Percentiles rank a stretch among this genome's conserved stretches.
Conservation (phyloP, 2,113 vertebrate species). For the Calypte anna region DNA sequence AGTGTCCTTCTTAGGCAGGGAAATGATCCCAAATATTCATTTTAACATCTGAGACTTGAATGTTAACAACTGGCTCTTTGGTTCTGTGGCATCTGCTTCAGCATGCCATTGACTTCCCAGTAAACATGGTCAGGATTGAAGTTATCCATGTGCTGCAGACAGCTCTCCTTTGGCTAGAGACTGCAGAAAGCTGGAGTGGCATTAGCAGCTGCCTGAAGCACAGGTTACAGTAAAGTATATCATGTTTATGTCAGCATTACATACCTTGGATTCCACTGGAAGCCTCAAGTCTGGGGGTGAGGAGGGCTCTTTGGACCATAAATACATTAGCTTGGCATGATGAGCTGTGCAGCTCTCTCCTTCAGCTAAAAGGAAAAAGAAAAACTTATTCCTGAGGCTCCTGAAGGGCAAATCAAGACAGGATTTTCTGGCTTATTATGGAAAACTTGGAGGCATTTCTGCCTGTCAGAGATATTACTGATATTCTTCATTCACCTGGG, state of each 20-base stretch:
- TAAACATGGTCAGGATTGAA: not conserved
- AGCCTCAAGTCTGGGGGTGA: conserved; percentile 39
- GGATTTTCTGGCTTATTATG: not conserved
- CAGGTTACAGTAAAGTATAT: conserved; percentile 50
- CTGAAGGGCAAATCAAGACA: not conserved
- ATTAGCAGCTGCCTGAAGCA: conserved; percentile 46
- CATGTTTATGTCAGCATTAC: conserved; percentile 30
- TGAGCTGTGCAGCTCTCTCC: not conserved
- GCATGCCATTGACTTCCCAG: conserved; percentile 12
- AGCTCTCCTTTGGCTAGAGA: conserved; percentile 13
- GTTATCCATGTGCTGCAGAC: conserved; percentile 4
- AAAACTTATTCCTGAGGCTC: not conserved
- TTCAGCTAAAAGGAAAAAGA: not conserved
- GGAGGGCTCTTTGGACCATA: not conserved
- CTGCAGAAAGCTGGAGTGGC: conserved; percentile 33
- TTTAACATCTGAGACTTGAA: not conserved
- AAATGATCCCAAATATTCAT: not conserved
- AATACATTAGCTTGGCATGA: not conserved
- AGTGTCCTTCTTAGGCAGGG: not conserved
- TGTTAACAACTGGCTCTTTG: not conserved
- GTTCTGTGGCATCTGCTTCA: not conserved
- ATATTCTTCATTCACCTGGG: not conserved
- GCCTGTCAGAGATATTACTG: not conserved
- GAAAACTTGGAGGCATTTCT: not conserved
- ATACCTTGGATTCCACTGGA: conserved; percentile 47